Evolutionary conservation across 2,888 invertebrate species (phyloP), one percentile per base, ranked within the genome.

Genomic region (Sinhomidia bicolor): DNA sequence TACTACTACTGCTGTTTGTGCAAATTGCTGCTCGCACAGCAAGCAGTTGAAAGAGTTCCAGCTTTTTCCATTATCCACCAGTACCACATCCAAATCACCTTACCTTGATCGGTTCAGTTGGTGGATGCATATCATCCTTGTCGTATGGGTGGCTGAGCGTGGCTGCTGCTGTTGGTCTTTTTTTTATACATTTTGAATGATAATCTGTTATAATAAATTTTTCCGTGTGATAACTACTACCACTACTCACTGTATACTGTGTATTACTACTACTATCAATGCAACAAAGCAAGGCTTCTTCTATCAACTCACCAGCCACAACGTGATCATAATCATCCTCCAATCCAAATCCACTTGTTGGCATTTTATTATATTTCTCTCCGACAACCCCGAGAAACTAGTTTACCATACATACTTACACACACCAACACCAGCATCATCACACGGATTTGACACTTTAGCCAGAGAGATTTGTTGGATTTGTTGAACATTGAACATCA

Each of bases 331-430:
- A 41, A 71, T 65, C 32, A 9, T 32, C 32, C 32, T 32, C 41
- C 65, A n/a, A n/a, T n/a, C n/a, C n/a, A n/a, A n/a, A 41, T 71
- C 81, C 51, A 82, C 68, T 82, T 82, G 81, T 71, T 81, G 65
- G 80, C 80, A 80, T 51, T n/a, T 57, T 57, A 23, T 20, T 17
- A 17, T 17, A 41, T 71, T 71, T 82, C 68, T 68, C 82, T 83
- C 83, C 83, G 83, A 57, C 74, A 44, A 44, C 74, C 83, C 76
- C 76, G 76, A 74, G 83, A 83, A 83, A 83, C 83, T 74, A 83
- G 83, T 83, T 83, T 83, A 65, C 26, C 57, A 71, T 74, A 20
- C 68, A 20, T 29, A 9, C 57, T 7, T 62, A 29, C 7, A 62
- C 20, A 17, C 20, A 57, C 57, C 20, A 20, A 60, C 29, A 60